A percentile compares a stretch with the other conserved stretches of the same genome.
These are phyloP conservation scores for Lathronympha strigana DNA, from an alignment of 2,888 invertebrate species.

Conservation along the genomic window DNA sequence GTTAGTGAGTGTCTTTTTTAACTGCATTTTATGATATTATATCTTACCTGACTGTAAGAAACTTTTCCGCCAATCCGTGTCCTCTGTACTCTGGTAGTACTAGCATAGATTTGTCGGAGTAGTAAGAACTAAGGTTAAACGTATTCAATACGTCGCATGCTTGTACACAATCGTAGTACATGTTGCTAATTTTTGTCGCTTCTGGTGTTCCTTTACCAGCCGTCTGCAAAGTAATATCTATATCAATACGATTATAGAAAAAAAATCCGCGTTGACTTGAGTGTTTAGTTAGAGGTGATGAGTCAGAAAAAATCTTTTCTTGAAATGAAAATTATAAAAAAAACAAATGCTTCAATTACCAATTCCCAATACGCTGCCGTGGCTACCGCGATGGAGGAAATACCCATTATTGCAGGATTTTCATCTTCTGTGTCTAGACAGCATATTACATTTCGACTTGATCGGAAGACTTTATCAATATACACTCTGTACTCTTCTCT, in stretches of 20 bases:
- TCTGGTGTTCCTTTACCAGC: background rate
- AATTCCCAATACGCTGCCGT: background rate
- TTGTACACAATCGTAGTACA: background rate
- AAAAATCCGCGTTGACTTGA: background rate
- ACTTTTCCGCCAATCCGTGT: background rate
- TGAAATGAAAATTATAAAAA: background rate
- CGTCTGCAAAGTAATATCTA: background rate
- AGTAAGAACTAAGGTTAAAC: background rate
- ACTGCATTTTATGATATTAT: too few species aligned
- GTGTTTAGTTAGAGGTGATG: too few species aligned
- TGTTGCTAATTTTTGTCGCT: background rate
- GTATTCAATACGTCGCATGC: background rate
- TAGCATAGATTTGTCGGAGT: background rate
- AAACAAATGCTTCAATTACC: background rate
- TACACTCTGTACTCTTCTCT: background rate
- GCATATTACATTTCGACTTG: background rate
- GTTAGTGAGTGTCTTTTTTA: too few species aligned
- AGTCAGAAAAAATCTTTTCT: too few species aligned
- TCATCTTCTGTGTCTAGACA: background rate
- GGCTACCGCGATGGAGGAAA: background rate
- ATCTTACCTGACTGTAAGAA: conserved; percentile 2
- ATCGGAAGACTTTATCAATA: background rate
- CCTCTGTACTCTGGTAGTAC: conserved; percentile 7
- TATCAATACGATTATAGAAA: background rate
- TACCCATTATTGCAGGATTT: background rate